Evolutionary conservation across 1,140 invertebrate genomes (phyloP).

Genomic region (Calosoma granatense): DNA sequence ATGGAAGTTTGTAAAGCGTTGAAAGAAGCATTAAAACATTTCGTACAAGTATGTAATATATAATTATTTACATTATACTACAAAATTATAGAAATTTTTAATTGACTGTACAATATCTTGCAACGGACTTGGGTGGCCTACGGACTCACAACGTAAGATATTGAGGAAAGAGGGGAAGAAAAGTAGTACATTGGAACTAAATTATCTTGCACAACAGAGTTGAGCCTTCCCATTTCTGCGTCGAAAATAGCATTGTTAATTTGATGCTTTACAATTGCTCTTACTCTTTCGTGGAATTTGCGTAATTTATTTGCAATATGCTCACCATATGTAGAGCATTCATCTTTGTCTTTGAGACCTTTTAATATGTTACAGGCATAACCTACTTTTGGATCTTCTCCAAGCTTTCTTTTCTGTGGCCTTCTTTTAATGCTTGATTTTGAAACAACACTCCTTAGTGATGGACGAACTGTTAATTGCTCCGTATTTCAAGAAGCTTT

Average conservation of each 20-base stretch:
- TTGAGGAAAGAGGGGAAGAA: not conserved
- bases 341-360: not conserved
- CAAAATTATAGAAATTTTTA: too few relatives aligned
- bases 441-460: too few relatives aligned
- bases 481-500: too few relatives aligned
- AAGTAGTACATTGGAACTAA: too few relatives aligned
- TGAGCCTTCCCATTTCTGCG: not conserved
- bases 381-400: not conserved
- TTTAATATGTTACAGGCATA: not conserved
- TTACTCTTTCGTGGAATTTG: not conserved
- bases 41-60: not conserved
- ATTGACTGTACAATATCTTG: not conserved
- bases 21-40: not conserved
- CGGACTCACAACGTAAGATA: not conserved
- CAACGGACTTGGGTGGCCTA: not conserved
- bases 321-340: not conserved
- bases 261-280: not conserved
- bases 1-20: not conserved
- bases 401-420: too few relatives aligned
- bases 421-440: too few relatives aligned
- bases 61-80: not conserved
- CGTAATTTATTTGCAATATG: not conserved
- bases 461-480: too few relatives aligned
- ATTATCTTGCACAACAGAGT: not conserved
- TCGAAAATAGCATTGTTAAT: not conserved